Base-by-base conservation (phyloP, 2,888 invertebrate genomes). In the Rotaria socialis region DNA sequence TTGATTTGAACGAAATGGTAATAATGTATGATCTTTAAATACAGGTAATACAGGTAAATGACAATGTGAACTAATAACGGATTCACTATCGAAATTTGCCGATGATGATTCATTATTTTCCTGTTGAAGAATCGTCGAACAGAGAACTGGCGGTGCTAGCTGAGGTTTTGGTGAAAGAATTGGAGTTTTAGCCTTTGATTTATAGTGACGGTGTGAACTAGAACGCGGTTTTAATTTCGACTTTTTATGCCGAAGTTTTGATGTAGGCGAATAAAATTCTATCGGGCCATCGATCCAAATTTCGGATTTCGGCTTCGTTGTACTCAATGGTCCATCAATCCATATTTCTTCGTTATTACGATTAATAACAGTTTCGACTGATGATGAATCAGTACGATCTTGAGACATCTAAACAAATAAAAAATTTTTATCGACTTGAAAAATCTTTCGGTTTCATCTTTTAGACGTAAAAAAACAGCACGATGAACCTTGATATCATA, bases 201-300 rank as follows among this genome's bases (percentile, higher is more conserved):
- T 86, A 27, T 43, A n/a, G 50, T 86, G 85, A 27, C 67, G 50
- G 19, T 85, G 52, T 19, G 58, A 27, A 19, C 47, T 27, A 11
- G 47, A 84, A 2, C 58, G 56, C 24, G n/a, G 41, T 85, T 60
- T 56, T 8, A 16, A 24, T 11, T 19, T 55, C 0, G 27, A 27
- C 41, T 50, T 84, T 14, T 10, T n/a, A 47, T 11, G 84, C 8
- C 10, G 22, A 52, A 84, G 41, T 47, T 84, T 43, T 50, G 27
- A 4, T 55, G 50, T 22, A 16, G 41, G 27, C 35, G 50, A 52
- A 55, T 16, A 50, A 60, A 56, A 43, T 43, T 85, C 85, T 8
- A 24, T 47, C 14, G 86, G 86, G 16, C 86, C 86, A 85, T 86
- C 86, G 2, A 86, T 86, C 86, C 86, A 86, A 14, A 86, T 85